Base-by-base conservation (phyloP, 2,888 invertebrate species). In the Synergus japonicus region DNA sequence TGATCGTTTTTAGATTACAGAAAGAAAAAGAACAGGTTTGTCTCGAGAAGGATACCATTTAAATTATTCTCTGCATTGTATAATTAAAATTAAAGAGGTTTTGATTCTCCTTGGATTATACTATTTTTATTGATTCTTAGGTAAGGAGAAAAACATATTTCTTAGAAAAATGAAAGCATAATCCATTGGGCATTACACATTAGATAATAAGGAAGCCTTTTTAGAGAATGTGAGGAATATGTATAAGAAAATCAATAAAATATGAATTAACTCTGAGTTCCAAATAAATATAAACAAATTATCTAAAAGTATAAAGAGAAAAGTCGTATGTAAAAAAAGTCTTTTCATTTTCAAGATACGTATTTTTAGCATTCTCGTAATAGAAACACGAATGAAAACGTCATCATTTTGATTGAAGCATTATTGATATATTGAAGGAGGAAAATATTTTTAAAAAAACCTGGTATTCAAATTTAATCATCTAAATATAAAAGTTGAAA, bases 71-170 rank as follows among this genome's bases (percentile, higher is more conserved):
- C n/a, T n/a, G n/a, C 5, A n/a, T 18, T 54, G 54, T 9, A 37
- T 37, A 54, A 54, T 18, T n/a, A 2, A 54, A 18, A 54, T 54
- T 54, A n/a, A n/a, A 54, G 18, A 60, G 22, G 22, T 60, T 22
- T 60, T 10, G 9, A 22, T 60, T 12, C 22, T 13, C 22, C 22
- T 60, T 60, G 12, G 18, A 60, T 60, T 60, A 18, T 18, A 22
- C 7, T 29, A 60, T 60, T 22, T 60, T 60, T 60, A 60, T 22
- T 60, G 4, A 22, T 29, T 60, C 18, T 18, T 60, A 29, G 46
- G 29, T 9, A 46, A 69, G 46, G 15, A 69, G 69, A 15, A 69
- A 69, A 69, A 69, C 22, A 46, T 12, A 37, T 29, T 69, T 69
- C 49, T 46, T 46, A 18, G 67, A 67, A 69, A 29, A 69, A 69